Conservation (phyloP, 1,140 invertebrate genomes). For the Drosophila ohnishii region DNA sequence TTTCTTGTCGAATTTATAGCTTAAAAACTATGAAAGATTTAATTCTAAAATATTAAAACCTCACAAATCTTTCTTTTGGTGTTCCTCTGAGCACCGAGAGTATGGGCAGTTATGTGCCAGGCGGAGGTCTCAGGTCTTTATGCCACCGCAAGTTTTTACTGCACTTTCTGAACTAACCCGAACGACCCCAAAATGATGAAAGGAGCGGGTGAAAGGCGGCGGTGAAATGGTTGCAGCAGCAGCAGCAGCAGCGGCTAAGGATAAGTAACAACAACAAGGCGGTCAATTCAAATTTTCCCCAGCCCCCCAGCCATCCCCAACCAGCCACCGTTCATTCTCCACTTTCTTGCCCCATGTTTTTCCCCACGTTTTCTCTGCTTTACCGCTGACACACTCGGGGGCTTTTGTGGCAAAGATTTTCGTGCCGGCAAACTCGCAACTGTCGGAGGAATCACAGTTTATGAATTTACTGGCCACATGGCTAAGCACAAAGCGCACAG, state of each 20-base stretch:
- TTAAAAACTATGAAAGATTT: neutral
- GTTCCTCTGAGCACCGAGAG: neutral
- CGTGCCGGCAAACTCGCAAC: slow-evolving; percentile 34
- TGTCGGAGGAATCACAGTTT: slow-evolving; percentile 67
- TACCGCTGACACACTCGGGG: slow-evolving; percentile 44
- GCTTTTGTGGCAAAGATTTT: slow-evolving; percentile 59
- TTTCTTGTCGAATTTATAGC: too few species aligned
- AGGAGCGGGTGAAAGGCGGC: slow-evolving; percentile 4
- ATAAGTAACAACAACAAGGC: slow-evolving; percentile 61
- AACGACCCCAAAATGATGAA: slow-evolving; percentile 45
- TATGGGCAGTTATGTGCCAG: slow-evolving; percentile 38
- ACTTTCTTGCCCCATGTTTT: slow-evolving; percentile 10
- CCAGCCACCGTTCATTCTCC: slow-evolving; percentile 17
- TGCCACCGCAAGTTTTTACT: slow-evolving; percentile 80
- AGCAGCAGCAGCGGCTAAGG: slow-evolving; percentile 23
- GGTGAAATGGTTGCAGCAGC: slow-evolving; percentile 19
- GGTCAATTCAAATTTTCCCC: slow-evolving; percentile 54
- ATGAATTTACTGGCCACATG: slow-evolving; percentile 75
- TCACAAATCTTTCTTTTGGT: neutral
- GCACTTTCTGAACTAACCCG: slow-evolving; percentile 70
- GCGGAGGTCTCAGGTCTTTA: slow-evolving; percentile 73
- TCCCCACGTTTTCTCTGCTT: slow-evolving; percentile 12
- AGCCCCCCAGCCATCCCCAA: neutral
- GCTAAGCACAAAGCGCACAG: slow-evolving; percentile 49
- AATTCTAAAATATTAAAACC: neutral